These are phyloP conservation scores for Morpho deidamia DNA, from an alignment of 2,888 invertebrate species.

Conservation along the genomic window DNA sequence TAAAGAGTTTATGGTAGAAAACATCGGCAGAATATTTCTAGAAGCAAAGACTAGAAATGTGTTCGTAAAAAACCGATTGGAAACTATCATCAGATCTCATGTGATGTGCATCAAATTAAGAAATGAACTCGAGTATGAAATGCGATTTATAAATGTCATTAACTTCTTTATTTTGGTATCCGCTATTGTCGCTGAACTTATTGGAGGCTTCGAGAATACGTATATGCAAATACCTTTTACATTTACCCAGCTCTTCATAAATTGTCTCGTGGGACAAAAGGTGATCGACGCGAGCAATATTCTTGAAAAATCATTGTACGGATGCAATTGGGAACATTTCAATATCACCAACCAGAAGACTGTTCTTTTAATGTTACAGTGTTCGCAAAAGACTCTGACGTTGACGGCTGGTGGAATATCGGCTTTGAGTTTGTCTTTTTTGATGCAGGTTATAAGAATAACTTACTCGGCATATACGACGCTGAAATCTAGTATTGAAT, in stretches of 20 bases:
- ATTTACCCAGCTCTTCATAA: conserved; percentile 39
- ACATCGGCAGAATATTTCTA: not conserved
- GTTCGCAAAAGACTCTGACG: conserved; percentile 41
- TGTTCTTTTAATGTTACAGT: conserved; percentile 37
- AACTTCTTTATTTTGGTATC: conserved; percentile 38
- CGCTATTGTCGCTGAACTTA: conserved; percentile 40
- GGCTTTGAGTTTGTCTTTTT: conserved; percentile 34
- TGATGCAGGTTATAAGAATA: conserved; percentile 40
- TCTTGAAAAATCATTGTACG: conserved; percentile 44
- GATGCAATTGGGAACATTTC: conserved; percentile 28
- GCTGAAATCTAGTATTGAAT: conserved; percentile 35
- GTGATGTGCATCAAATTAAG: conserved; percentile 29
- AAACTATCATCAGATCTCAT: conserved; percentile 35
- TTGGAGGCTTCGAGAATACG: conserved; percentile 46
- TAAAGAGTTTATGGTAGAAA: not conserved
- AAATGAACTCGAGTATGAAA: conserved; percentile 31
- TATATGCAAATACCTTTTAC: conserved; percentile 41
- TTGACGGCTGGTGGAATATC: conserved; percentile 47
- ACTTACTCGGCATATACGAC: conserved; percentile 51
- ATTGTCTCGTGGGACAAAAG: conserved; percentile 46
- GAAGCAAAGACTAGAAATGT: conserved; percentile 12
- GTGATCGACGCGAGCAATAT: conserved; percentile 40
- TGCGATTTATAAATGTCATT: conserved; percentile 35
- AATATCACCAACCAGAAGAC: conserved; percentile 6
- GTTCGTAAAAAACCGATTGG: conserved; percentile 30